Evolutionary conservation across 2,113 vertebrate species (phyloP), one percentile per base, ranked within the genome.

Genomic region (Tyto alba): DNA sequence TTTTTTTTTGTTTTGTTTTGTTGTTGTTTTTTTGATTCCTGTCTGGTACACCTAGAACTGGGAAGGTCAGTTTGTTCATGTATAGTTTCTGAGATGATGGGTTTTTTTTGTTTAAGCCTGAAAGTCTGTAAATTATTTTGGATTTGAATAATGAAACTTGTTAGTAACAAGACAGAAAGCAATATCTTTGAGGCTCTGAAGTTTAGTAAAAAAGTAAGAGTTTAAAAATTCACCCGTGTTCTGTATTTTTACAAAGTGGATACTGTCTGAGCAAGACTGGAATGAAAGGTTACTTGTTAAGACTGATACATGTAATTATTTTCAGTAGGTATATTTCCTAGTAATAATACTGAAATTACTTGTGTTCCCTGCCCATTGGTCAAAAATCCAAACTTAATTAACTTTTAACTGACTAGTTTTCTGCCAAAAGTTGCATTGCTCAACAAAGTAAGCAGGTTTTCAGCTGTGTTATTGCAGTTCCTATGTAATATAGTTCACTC

Each of bases 401-500:
- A 17, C 26, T 78, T n/a, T 36, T 50, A 68, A 32, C n/a, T 55
- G 62, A 6, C 38, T 29, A 13, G 3, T 56, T 73, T 76, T 43
- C 56, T 76, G 71, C 48, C 56, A 5, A 45, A 68, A 22, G 22
- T 40, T 43, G 11, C 34, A 6, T 48, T 62, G 25, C 55, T 88
- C 60, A 34, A 2, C 9, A 19, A 26, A 50, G 55, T 1, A 10
- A 66, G 59, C 32, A 27, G 36, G 19, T 73, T 69, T 77, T 47
- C 74, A 78, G 43, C 88, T 56, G 60, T 52, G 57, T 41, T 53
- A 0, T 0, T 32, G 77, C 3, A 0, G 52, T 38, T 91, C 18
- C 30, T 64, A 0, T 7, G 1, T 21, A 11, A 11, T 4, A 6
- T 0, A 22, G 23, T 52, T 40, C 6, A 43, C 10, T 41, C 76